Percentiles rank a stretch among this genome's conserved stretches.
phyloP scores from a whole-genome alignment of 2,113 vertebrate genomes.

The Alces alces region DNA sequence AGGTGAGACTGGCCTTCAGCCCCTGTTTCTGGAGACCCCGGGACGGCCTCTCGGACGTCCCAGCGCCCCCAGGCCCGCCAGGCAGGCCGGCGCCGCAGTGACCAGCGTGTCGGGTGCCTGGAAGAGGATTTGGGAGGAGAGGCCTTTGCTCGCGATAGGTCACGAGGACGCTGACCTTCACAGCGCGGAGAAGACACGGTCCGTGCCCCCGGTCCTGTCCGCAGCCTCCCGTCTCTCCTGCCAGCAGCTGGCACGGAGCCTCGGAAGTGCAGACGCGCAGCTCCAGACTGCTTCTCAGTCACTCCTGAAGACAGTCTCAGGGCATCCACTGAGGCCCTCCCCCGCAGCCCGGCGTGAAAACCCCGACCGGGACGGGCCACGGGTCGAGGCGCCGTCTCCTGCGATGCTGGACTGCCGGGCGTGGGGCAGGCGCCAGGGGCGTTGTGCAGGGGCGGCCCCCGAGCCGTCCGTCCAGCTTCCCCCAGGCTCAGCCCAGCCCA shows the following conservation, averaged over 20 bases:
- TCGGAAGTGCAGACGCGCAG: neutral
- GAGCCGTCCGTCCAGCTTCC: too few relatives aligned
- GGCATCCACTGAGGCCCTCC: accelerated
- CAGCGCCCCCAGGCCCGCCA: accelerated
- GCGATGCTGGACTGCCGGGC: accelerated
- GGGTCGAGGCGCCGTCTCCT: neutral
- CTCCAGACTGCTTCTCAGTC: neutral
- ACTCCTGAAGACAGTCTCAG: neutral
- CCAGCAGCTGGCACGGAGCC: neutral
- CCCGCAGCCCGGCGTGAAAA: accelerated
- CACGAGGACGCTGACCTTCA: neutral
- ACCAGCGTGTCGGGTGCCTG: neutral
- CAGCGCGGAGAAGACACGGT: neutral
- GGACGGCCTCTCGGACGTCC: accelerated
- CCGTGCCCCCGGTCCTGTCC: accelerated
- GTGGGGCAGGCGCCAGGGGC: accelerated
- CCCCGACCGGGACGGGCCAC: accelerated
- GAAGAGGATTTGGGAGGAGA: neutral
- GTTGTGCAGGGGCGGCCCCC: neutral
- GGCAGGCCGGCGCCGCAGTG: accelerated
- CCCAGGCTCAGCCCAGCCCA: neutral
- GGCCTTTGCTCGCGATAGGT: neutral
- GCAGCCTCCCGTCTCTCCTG: too few relatives aligned
- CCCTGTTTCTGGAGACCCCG: neutral
- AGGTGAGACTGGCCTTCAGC: accelerated